Conservation (phyloP, 2,113 vertebrate genomes). For the Bubo scandiacus region DNA sequence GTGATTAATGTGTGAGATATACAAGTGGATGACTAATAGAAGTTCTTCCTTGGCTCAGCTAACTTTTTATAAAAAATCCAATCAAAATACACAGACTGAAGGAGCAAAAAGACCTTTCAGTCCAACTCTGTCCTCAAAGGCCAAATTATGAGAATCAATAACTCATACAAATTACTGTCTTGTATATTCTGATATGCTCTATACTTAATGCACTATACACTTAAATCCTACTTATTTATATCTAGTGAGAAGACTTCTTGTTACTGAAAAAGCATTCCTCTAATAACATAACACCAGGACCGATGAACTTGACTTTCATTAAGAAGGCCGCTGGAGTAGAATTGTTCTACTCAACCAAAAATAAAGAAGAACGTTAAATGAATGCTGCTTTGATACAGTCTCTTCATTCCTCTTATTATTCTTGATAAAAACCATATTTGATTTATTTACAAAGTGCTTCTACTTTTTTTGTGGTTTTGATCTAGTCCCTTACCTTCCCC, state of each 20-base stretch:
- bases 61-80: neutral
- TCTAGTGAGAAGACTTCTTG: neutral
- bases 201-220: neutral
- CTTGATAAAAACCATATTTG: neutral
- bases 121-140: neutral
- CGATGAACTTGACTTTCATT: neutral
- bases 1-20: neutral
- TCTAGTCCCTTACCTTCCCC: neutral
- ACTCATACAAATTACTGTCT: neutral
- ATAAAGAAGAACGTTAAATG: neutral
- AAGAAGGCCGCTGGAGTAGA: neutral
- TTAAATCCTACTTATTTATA: neutral
- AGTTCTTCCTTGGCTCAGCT: neutral
- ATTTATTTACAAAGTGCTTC: neutral
- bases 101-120: neutral
- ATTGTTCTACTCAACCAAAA: neutral
- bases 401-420: neutral
- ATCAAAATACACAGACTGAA: neutral
- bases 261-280: neutral
- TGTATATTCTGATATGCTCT: neutral
- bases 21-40: neutral
- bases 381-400: neutral
- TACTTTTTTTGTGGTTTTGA: neutral
- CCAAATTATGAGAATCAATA: neutral
- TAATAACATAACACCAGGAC: neutral